Conservation (phyloP, 2,888 invertebrate genomes). For the Spodoptera exigua region DNA sequence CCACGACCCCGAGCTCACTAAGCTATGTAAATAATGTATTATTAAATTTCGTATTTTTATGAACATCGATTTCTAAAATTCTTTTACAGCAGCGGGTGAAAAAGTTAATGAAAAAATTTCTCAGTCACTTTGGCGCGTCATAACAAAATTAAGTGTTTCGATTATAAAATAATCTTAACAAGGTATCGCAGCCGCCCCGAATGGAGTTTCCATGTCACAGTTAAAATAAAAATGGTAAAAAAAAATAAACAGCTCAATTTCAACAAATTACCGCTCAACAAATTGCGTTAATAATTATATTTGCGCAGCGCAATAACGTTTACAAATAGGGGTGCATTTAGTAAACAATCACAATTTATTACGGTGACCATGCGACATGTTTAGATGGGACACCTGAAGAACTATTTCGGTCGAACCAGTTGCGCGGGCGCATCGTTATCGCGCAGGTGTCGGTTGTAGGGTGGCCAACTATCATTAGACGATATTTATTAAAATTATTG, state of each 20-base stretch:
- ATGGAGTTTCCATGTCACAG: slow-evolving; percentile 44
- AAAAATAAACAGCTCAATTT: slow-evolving; percentile 47
- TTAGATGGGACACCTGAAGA: slow-evolving; percentile 67
- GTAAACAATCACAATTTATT: slow-evolving; percentile 67
- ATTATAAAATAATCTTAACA: slow-evolving; percentile 35
- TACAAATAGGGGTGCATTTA: slow-evolving; percentile 56
- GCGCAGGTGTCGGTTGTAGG: slow-evolving; percentile 60
- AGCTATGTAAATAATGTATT: slow-evolving; percentile 61
- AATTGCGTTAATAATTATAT: slow-evolving; percentile 54
- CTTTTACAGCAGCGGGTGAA: neutral
- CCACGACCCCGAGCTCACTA: slow-evolving; percentile 44
- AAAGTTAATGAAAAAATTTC: slow-evolving; percentile 15
- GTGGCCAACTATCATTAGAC: slow-evolving; percentile 47
- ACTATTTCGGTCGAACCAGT: slow-evolving; percentile 72
- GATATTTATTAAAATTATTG: slow-evolving; percentile 39
- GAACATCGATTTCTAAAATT: slow-evolving; percentile 12
- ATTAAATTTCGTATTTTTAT: slow-evolving; percentile 31
- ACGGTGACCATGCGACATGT: slow-evolving; percentile 56
- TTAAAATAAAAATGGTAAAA: slow-evolving; percentile 39
- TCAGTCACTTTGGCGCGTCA: slow-evolving; percentile 16
- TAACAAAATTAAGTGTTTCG: slow-evolving; percentile 24
- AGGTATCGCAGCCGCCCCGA: slow-evolving; percentile 27
- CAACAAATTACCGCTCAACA: slow-evolving; percentile 49
- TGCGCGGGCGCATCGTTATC: slow-evolving; percentile 55
- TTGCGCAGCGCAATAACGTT: slow-evolving; percentile 45